Percentiles rank a stretch among this genome's conserved stretches.
These are phyloP conservation scores for Gavialis gangeticus DNA, from an alignment of 2,113 vertebrate genomes.

Conservation along the genomic window DNA sequence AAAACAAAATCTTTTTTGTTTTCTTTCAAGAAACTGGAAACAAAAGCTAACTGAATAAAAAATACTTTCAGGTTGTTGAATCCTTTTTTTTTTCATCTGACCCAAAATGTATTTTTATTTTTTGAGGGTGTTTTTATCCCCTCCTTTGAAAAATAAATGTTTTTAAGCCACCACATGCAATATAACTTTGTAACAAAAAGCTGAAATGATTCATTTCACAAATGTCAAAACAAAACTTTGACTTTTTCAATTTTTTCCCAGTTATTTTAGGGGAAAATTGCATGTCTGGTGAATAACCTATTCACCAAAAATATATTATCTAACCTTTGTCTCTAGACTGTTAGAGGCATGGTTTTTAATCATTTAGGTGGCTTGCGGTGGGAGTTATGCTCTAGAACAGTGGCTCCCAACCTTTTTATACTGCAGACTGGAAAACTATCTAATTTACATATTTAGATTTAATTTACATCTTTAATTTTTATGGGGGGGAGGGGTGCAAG, in stretches of 20 bases:
- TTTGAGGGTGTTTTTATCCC: too few species aligned
- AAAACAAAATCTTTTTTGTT: too few species aligned
- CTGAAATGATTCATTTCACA: not conserved
- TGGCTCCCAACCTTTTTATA: too few species aligned
- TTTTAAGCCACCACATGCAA: not conserved
- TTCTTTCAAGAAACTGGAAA: too few species aligned
- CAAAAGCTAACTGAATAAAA: too few species aligned
- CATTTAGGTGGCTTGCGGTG: not conserved
- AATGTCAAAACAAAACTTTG: not conserved
- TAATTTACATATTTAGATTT: too few species aligned
- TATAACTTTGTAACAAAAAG: not conserved
- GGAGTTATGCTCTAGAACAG: not conserved
- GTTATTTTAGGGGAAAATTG: not conserved
- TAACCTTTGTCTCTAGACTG: not conserved
- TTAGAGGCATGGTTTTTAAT: not conserved
- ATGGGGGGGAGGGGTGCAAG: too few species aligned
- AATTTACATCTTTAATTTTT: too few species aligned
- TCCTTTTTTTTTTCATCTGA: too few species aligned
- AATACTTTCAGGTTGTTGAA: too few species aligned
- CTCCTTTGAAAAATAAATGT: not conserved
- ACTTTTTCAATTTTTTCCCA: conserved; percentile 15
- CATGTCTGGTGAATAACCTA: not conserved
- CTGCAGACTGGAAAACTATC: too few species aligned
- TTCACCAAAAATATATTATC: not conserved
- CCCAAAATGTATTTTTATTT: too few species aligned